A percentile compares a stretch with the other conserved stretches of the same genome.
Evolutionary conservation across 2,888 invertebrate genomes (phyloP).

Genomic region (Odontocolon sp.): DNA sequence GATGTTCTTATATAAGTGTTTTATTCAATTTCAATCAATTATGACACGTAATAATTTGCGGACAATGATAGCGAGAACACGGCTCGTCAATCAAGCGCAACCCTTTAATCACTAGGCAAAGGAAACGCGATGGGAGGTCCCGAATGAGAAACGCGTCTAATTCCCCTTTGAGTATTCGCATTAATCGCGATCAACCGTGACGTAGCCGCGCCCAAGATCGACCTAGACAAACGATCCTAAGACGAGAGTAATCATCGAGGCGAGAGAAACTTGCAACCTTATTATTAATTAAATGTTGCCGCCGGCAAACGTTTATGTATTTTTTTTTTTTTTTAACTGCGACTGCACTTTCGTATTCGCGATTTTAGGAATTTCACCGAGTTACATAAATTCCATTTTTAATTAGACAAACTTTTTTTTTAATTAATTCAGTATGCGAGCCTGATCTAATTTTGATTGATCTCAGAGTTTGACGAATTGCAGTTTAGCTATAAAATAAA

Average conservation of each 20-base stretch:
- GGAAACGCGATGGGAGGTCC: constrained; percentile 19
- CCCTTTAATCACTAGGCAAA: neutral
- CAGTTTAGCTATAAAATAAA: too few species aligned
- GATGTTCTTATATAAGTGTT: too few species aligned
- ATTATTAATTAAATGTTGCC: too few species aligned
- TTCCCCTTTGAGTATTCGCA: neutral
- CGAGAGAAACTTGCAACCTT: neutral
- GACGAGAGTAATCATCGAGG: neutral
- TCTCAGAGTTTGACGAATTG: too few species aligned
- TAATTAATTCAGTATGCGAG: too few species aligned
- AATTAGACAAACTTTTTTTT: too few species aligned
- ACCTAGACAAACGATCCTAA: constrained; percentile 1
- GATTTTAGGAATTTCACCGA: too few species aligned
- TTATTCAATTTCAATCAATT: constrained; percentile 15
- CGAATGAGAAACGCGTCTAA: constrained; percentile 18
- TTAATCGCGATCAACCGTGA: constrained; percentile 16
- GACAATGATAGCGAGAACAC: neutral
- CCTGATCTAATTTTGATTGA: too few species aligned
- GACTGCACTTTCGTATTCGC: too few species aligned
- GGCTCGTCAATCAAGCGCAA: constrained; percentile 22
- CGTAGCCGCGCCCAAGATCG: neutral
- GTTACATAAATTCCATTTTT: too few species aligned
- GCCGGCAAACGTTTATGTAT: too few species aligned
- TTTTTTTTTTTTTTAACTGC: too few species aligned
- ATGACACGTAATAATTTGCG: neutral